A percentile compares a stretch with the other conserved stretches of the same genome.
phyloP scores from a whole-genome alignment of 2,888 invertebrate species.

The Eledone cirrhosa region DNA sequence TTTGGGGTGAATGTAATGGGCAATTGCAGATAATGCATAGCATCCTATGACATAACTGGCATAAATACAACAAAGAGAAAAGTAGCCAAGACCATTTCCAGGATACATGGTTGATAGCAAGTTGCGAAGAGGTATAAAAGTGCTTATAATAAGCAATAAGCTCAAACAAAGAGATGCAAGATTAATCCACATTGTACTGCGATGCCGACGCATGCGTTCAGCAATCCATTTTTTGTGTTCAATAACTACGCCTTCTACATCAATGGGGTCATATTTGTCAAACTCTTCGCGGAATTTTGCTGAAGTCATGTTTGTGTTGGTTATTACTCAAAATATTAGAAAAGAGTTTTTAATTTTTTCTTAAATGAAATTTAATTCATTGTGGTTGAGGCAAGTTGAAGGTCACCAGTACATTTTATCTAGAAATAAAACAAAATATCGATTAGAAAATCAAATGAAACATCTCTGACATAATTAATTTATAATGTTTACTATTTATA shows the following conservation, averaged over 20 bases:
- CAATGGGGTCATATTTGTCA: slow-evolving; percentile 27
- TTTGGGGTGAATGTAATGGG: slow-evolving; percentile 52
- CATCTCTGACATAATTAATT: too few relatives aligned
- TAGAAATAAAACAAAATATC: too few relatives aligned
- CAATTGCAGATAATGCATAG: slow-evolving; percentile 47
- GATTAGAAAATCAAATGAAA: too few relatives aligned
- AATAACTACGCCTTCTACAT: slow-evolving; percentile 24
- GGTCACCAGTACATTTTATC: too few relatives aligned
- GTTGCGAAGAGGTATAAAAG: slow-evolving; percentile 21
- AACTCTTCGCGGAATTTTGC: slow-evolving; percentile 26
- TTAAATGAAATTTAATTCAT: too few relatives aligned
- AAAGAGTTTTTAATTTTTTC: too few relatives aligned
- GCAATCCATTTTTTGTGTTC: slow-evolving; percentile 27
- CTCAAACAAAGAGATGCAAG: slow-evolving; percentile 27
- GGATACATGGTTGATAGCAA: slow-evolving; percentile 24
- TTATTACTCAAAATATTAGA: too few relatives aligned
- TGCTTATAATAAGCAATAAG: slow-evolving; percentile 15
- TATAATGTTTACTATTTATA: too few relatives aligned
- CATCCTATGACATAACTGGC: slow-evolving; percentile 53
- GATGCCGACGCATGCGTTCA: slow-evolving; percentile 26
- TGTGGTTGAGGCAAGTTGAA: too few relatives aligned
- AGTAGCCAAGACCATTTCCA: slow-evolving; percentile 42
- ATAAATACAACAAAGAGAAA: slow-evolving; percentile 54
- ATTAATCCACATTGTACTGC: slow-evolving; percentile 27
- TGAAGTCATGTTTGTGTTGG: slow-evolving; percentile 13